A percentile compares a stretch with the other conserved stretches of the same genome.
Evolutionary conservation across 2,113 vertebrate species (phyloP).

Genomic region (Columbina picui): DNA sequence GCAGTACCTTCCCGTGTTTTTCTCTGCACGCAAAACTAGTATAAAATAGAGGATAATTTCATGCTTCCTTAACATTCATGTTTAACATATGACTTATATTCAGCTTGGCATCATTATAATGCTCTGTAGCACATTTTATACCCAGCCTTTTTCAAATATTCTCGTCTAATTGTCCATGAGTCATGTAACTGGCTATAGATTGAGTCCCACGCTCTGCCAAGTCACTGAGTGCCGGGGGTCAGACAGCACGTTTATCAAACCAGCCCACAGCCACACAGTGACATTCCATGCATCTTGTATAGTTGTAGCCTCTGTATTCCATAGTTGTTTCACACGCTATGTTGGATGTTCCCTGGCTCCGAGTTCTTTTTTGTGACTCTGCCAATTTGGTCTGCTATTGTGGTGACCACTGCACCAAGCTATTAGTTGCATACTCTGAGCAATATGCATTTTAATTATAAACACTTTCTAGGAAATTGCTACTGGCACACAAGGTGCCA

Average conservation of each 20-base stretch:
- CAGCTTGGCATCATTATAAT: neutral
- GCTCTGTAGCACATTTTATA: neutral
- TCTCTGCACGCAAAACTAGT: neutral
- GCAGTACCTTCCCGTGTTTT: neutral
- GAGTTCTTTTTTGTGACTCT: neutral
- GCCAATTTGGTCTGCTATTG: neutral
- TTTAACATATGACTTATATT: neutral
- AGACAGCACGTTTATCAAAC: neutral
- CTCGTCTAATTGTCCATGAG: neutral
- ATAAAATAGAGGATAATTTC: neutral
- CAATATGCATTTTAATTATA: neutral
- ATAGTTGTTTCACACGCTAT: neutral
- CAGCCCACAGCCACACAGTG: neutral
- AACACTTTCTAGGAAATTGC: neutral
- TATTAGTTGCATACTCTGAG: neutral
- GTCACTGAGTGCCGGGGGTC: accelerated
- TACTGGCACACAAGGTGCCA: neutral
- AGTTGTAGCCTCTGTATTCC: neutral
- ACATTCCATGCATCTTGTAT: accelerated
- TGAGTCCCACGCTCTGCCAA: neutral
- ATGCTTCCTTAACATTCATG: neutral
- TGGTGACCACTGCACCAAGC: neutral
- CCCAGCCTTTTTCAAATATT: neutral
- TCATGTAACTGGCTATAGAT: neutral
- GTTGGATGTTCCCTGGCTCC: accelerated